Base-by-base conservation (phyloP, 2,113 vertebrate genomes). In the Ammospiza caudacuta region DNA sequence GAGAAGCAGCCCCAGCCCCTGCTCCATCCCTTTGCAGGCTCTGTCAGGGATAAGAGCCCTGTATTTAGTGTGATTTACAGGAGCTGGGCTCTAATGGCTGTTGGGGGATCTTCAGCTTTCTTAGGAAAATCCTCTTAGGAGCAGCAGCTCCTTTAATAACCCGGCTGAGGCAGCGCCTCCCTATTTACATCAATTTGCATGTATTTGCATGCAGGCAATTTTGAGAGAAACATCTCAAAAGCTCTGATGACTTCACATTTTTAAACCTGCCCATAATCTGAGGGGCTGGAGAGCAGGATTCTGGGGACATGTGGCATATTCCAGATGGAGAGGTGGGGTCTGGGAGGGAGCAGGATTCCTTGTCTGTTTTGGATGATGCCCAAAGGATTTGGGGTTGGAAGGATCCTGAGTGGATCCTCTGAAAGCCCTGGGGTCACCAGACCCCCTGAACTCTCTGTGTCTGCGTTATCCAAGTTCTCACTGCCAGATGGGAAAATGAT, bases 61-160 rank as follows among this genome's bases (percentile, higher is more conserved):
- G 0, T 31, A 47, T 64, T 96, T 47, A 85, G 85, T 49, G 57
- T 77, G 72, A 84, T 90, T 94, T 84, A 78, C 72, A 90, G 84
- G 82, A 93, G 94, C 84, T 63, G 64, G 72, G 73, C 77, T 92
- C 76, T 72, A 90, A 95, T 91, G 70, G 94, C 44, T 95, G 92
- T 61, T 91, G 78, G 76, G 86, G 91, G 91, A 95, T 94, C 92
- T 92, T 93, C 43, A 68, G 77, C 58, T 83, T 92, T 86, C 93
- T 95, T 83, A 96, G 69, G 82, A 82, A 96, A 96, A 96, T 93
- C 94, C 90, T 94, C 96, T 95, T 86, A 92, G 19, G 64, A 96
- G 88, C 76, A 88, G 89, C 92, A 89, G 84, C 85, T 96, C 89
- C 95, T 95, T 95, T 61, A 86, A 76, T 90, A 95, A 81, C 90